A percentile compares a stretch with the other conserved stretches of the same genome.
phyloP scores from a whole-genome alignment of 2,113 vertebrate species.

The Miniopterus natalensis region DNA sequence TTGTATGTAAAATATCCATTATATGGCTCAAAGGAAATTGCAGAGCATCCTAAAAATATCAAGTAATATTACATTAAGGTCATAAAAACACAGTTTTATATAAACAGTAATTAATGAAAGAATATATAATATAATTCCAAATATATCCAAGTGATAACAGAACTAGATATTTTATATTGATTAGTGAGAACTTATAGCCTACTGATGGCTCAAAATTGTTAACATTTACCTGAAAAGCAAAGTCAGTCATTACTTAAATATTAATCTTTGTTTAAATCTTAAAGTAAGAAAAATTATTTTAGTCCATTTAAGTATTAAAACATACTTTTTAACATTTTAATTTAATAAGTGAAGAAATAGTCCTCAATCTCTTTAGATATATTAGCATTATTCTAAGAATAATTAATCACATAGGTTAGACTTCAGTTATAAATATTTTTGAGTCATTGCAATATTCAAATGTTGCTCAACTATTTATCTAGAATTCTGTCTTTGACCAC shows the following conservation, averaged over 20 bases:
- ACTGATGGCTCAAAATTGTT: not conserved
- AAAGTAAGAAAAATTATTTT: not conserved
- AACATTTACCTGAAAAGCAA: not conserved
- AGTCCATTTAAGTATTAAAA: not conserved
- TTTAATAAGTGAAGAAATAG: not conserved
- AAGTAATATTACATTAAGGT: not conserved
- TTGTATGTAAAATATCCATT: not conserved
- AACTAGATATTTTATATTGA: not conserved
- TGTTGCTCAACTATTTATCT: not conserved
- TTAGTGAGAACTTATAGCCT: not conserved
- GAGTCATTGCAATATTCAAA: not conserved
- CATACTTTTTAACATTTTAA: not conserved
- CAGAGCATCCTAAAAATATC: not conserved
- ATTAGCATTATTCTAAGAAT: not conserved
- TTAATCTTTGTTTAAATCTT: not conserved
- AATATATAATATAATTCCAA: not conserved
- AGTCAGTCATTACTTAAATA: not conserved
- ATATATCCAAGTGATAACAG: not conserved
- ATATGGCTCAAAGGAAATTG: not conserved
- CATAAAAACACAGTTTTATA: not conserved
- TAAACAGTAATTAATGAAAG: not conserved
- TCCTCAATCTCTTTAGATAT: not conserved
- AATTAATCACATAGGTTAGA: not conserved
- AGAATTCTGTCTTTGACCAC: not conserved
- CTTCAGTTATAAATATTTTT: not conserved